Percentiles rank a stretch among this genome's conserved stretches.
Conservation (phyloP, 2,888 invertebrate species). For the Macrophya alboannulata region DNA sequence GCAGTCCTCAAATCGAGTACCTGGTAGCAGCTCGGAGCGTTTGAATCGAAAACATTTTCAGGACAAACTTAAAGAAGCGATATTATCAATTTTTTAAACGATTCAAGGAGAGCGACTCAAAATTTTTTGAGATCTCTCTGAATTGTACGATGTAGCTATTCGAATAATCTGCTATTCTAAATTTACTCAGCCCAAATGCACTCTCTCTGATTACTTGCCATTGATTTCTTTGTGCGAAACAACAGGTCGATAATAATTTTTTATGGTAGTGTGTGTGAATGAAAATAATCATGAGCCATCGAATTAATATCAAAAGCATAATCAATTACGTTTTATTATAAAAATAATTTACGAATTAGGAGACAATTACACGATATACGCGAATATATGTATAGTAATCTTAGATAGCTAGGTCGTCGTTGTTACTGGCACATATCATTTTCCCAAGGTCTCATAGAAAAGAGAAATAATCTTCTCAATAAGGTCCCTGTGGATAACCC, state of each 20-base stretch:
- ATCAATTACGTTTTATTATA: conserved; percentile 30
- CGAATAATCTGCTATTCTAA: not conserved
- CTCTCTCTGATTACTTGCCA: not conserved
- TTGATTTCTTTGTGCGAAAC: not conserved
- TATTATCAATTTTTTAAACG: not conserved
- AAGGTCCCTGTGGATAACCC: conserved; percentile 49
- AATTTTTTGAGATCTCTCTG: not conserved
- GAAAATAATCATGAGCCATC: not conserved
- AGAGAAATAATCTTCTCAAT: not conserved
- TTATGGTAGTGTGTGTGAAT: not conserved
- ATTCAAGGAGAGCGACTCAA: not conserved
- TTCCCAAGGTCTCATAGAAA: not conserved
- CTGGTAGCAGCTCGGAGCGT: not conserved
- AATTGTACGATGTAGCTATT: not conserved
- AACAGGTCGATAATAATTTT: not conserved
- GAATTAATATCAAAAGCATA: conserved; percentile 4
- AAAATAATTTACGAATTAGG: conserved; percentile 49
- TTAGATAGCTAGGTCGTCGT: conserved; percentile 53
- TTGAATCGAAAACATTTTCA: not conserved
- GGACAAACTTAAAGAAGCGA: not conserved
- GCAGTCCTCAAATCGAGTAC: not conserved
- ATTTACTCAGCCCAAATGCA: not conserved
- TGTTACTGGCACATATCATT: conserved; percentile 51
- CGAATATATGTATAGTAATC: not conserved
- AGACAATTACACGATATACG: conserved; percentile 1